A percentile compares a stretch with the other conserved stretches of the same genome.
Evolutionary conservation across 64 coral and sea anemone species (phyloP).

Genomic region (Montipora foliosa): DNA sequence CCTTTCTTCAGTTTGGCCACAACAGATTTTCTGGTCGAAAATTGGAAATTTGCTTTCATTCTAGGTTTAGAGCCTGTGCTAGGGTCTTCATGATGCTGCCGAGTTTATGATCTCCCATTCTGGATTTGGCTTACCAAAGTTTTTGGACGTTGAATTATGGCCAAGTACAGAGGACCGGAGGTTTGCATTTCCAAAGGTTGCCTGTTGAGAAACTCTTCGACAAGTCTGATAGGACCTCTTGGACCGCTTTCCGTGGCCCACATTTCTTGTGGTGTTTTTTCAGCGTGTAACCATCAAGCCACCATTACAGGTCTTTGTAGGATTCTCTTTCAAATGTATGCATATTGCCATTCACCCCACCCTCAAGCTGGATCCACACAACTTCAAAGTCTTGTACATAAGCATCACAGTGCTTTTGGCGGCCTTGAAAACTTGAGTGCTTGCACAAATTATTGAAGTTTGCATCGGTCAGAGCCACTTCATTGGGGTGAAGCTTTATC

Average conservation of each 20-base stretch:
- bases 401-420: conserved; percentile 1
- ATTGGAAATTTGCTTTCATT: conserved; percentile 7
- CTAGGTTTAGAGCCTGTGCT: not conserved
- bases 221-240: conserved; percentile 12
- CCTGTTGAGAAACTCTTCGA: conserved; percentile 8
- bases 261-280: conserved; percentile 4
- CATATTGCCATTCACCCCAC: not conserved
- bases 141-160: conserved; percentile 17
- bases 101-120: conserved; percentile 42
- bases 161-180: conserved; percentile 38
- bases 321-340: not conserved
- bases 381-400: conserved; percentile 27
- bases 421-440: conserved; percentile 7
- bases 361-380: not conserved
- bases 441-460: conserved; percentile 30
- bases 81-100: conserved; percentile 26
- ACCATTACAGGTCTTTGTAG: conserved; percentile 21
- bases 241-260: conserved; percentile 13
- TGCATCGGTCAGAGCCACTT: not conserved
- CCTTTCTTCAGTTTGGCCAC: no score
- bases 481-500: no score
- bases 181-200: conserved; percentile 16
- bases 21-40: no score
- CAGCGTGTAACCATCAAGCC: not conserved
- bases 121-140: conserved; percentile 44